Evolutionary conservation across 92 coral and sea anemone species (phyloP).

Genomic region (Actinostola sp.): DNA sequence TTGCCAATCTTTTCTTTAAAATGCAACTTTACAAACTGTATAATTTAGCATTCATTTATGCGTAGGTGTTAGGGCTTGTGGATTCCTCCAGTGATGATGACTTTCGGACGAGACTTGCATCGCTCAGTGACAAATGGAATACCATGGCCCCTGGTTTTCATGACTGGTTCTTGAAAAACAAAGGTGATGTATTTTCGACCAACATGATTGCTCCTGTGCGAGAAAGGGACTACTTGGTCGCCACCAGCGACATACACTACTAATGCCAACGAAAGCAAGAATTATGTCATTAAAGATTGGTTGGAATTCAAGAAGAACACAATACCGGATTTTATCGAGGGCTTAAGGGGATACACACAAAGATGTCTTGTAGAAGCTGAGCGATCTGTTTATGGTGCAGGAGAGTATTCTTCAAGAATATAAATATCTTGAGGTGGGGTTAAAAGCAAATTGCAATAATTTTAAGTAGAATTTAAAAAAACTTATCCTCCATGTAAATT

Average conservation of each 20-base stretch:
- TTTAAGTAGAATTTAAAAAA: not conserved
- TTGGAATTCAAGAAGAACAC: slow-evolving; percentile 54
- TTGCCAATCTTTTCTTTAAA: too few relatives aligned
- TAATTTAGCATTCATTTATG: too few relatives aligned
- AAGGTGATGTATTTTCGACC: slow-evolving; percentile 32
- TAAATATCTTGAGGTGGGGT: slow-evolving; percentile 47
- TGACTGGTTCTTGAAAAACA: slow-evolving; percentile 35
- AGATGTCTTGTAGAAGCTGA: slow-evolving; percentile 54
- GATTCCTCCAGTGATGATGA: slow-evolving; percentile 19
- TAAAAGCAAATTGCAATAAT: not conserved
- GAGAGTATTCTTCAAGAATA: slow-evolving; percentile 44
- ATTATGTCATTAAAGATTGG: slow-evolving; percentile 53
- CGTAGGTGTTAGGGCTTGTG: slow-evolving; percentile 39
- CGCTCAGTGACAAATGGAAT: slow-evolving; percentile 41
- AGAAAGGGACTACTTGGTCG: slow-evolving; percentile 47
- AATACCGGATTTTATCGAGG: slow-evolving; percentile 34
- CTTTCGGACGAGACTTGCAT: slow-evolving; percentile 25
- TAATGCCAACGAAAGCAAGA: slow-evolving; percentile 55
- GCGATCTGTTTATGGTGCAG: slow-evolving; percentile 45
- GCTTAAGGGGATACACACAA: slow-evolving; percentile 28
- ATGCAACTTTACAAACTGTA: too few relatives aligned
- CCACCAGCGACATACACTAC: slow-evolving; percentile 50
- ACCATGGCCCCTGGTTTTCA: slow-evolving; percentile 54
- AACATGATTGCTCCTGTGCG: slow-evolving; percentile 55
- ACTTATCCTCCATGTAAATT: not conserved